Evolutionary conservation across 2,797 vertebrate genomes (phyloP).

Genomic region (Phylloscopus collybita): DNA sequence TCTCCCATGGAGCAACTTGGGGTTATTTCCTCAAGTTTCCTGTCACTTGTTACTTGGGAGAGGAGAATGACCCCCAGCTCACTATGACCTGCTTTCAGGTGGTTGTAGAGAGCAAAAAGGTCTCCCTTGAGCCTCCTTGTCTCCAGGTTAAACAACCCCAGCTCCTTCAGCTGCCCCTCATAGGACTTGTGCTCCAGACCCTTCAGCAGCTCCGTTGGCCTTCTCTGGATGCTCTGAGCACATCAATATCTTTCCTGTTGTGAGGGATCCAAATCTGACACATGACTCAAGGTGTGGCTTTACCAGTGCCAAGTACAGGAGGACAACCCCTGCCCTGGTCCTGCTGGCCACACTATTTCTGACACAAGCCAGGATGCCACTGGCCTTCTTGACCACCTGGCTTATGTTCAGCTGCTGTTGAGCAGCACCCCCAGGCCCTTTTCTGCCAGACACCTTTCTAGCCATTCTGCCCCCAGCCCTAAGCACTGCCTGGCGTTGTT

Average conservation of each 20-base stretch:
- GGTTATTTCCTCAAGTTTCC: not conserved
- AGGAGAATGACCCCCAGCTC: not conserved
- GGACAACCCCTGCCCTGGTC: fast-evolving
- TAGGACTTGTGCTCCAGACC: fast-evolving
- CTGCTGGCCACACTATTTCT: not conserved
- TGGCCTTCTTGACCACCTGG: not conserved
- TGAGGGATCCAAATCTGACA: not conserved
- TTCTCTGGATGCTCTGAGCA: not conserved
- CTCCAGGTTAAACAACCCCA: not conserved
- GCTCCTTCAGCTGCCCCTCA: not conserved
- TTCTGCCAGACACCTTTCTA: not conserved
- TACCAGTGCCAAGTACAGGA: fast-evolving
- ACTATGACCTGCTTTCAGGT: not conserved
- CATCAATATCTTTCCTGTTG: not conserved
- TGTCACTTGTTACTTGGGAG: not conserved
- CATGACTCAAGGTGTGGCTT: fast-evolving
- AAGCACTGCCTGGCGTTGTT: not conserved
- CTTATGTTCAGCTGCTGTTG: not conserved
- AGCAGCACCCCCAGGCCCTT: not conserved
- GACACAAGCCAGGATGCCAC: not conserved
- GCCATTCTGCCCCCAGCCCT: not conserved
- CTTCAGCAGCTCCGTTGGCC: fast-evolving
- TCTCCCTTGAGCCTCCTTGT: not conserved
- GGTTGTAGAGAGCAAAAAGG: not conserved
- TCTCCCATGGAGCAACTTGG: not conserved